These are phyloP conservation scores for Pampus argenteus DNA, from an alignment of 2,797 vertebrate species.

Conservation along the genomic window DNA sequence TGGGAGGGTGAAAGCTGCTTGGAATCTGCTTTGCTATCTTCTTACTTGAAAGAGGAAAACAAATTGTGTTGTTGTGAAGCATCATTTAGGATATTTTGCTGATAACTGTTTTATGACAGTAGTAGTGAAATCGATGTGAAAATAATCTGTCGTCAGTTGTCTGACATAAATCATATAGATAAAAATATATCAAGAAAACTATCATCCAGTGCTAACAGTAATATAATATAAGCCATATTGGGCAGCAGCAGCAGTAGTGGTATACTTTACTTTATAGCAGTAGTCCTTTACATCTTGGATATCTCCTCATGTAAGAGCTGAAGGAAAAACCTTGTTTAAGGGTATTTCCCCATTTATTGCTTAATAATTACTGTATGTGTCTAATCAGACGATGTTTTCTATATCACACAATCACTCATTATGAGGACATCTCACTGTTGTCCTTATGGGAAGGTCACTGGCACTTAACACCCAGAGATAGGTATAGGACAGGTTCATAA, in stretches of 20 bases:
- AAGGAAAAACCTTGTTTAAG: neutral
- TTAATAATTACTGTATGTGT: constrained; percentile 28
- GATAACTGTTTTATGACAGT: neutral
- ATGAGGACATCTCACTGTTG: constrained; percentile 17
- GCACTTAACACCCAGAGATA: neutral
- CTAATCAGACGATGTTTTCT: constrained; percentile 1
- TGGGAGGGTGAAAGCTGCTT: neutral
- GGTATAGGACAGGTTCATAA: too few species aligned
- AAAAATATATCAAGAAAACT: neutral
- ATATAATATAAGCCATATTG: neutral
- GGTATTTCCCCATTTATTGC: constrained; percentile 27
- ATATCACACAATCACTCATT: constrained; percentile 8
- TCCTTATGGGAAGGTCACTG: neutral
- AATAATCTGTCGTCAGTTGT: neutral
- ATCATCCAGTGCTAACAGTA: neutral
- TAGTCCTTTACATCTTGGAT: neutral
- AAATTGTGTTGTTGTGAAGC: neutral
- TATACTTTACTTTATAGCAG: neutral
- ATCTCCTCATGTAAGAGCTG: constrained; percentile 2
- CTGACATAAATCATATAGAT: neutral
- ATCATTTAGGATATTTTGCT: neutral
- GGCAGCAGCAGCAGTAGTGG: neutral
- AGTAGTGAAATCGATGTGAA: too few species aligned
- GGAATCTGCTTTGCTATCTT: neutral
- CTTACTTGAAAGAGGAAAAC: too few species aligned